These are phyloP conservation scores for Sycophila texana DNA, from an alignment of 2,888 invertebrate genomes.

Conservation along the genomic window DNA sequence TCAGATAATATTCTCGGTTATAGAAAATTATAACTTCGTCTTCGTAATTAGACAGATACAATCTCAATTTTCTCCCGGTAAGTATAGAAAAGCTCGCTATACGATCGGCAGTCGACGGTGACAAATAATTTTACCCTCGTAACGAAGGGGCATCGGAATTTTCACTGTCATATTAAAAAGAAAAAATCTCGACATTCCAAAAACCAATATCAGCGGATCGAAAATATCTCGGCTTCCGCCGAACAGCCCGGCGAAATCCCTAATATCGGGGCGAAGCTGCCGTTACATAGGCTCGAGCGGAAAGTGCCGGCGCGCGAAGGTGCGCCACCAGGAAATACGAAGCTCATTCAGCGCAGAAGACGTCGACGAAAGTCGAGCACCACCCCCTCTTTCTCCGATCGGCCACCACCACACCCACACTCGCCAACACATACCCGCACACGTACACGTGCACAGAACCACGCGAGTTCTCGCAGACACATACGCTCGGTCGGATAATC, in stretches of 20 bases:
- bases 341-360: background rate
- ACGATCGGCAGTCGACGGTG: too few species aligned
- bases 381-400: background rate
- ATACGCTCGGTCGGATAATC: constrained; percentile 26
- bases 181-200: too few species aligned
- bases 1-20: background rate
- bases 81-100: too few species aligned
- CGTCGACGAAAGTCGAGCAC: background rate
- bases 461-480: background rate
- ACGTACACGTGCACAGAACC: background rate
- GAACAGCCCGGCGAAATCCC: background rate
- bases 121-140: too few species aligned
- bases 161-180: too few species aligned
- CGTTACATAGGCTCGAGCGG: background rate
- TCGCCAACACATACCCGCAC: too few species aligned
- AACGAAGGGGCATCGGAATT: too few species aligned
- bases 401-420: background rate
- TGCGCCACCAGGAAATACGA: constrained; percentile 1
- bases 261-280: constrained; percentile 1
- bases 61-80: too few species aligned
- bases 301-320: background rate
- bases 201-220: too few species aligned
- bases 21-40: background rate
- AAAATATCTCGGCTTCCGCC: too few species aligned
- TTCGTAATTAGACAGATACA: too few species aligned